Evolutionary conservation across 1,140 invertebrate genomes (phyloP), one percentile per base, ranked within the genome.

Genomic region (Nixonia krombeini): DNA sequence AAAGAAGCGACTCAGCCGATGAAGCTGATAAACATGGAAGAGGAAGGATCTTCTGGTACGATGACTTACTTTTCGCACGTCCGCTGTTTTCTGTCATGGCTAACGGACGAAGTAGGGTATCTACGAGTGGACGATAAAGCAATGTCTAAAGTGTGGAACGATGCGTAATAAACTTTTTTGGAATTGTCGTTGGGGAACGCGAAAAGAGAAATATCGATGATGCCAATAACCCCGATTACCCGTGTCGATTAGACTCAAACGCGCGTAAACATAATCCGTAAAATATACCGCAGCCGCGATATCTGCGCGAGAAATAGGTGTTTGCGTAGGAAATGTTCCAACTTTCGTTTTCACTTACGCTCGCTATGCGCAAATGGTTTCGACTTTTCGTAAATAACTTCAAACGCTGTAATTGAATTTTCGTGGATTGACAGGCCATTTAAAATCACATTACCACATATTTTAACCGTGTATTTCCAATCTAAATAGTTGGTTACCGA

Each of bases 221-320:
- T 72, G 69, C 69, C 62, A 66, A 64, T 72, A 59, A 72, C 63
- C 64, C 45, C 47, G 53, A 62, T 67, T 33, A 8, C 16, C 9
- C 33, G 29, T 31, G 25, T 8, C 29, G 16, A 47, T 42, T 33
- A 15, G 12, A 17, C 5, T 16, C 2, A 21, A 57, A 25, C 41
- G 18, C 7, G n/a, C 28, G 17, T 28, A 21, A 42, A 45, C 15
- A n/a, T 33, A 33, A 33, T 33, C 17, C 6, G 33, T 13, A 10
- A 18, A 28, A 33, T 29, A 31, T 45, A 23, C 18, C 38, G 18
- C 38, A n/a, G n/a, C n/a, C n/a, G n/a, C n/a, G n/a, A n/a, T n/a
- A n/a, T n/a, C n/a, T n/a, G n/a, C n/a, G n/a, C n/a, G n/a, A n/a
- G n/a, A n/a, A n/a, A n/a, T n/a, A n/a, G n/a, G n/a, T 13, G 12